These are phyloP conservation scores for Syrphus vitripennis DNA, from an alignment of 2,888 invertebrate species.

Conservation along the genomic window DNA sequence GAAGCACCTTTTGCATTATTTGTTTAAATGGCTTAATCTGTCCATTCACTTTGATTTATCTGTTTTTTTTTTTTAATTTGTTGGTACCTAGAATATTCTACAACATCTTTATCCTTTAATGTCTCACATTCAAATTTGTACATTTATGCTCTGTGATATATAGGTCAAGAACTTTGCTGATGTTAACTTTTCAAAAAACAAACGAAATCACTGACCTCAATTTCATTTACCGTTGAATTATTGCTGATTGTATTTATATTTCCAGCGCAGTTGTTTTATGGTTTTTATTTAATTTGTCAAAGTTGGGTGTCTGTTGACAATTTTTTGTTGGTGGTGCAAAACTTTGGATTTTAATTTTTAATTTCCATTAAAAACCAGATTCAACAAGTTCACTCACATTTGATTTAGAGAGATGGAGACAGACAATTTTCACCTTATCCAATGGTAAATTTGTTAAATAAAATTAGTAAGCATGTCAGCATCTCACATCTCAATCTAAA, in stretches of 20 bases:
- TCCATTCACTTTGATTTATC: conserved; percentile 23
- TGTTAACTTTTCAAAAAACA: not conserved
- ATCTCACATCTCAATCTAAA: not conserved
- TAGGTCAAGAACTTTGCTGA: conserved; percentile 7
- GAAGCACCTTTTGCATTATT: not conserved
- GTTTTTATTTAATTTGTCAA: conserved; percentile 26
- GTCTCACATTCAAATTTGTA: not conserved
- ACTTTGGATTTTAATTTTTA: not conserved
- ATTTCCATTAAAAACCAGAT: not conserved
- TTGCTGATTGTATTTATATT: not conserved
- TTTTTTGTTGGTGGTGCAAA: not conserved
- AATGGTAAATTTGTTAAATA: not conserved
- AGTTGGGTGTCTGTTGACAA: conserved; percentile 10
- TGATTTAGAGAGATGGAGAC: not conserved
- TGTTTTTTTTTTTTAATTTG: not conserved
- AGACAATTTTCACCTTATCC: not conserved
- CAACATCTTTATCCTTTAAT: not conserved
- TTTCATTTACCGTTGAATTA: not conserved
- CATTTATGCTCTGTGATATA: not conserved
- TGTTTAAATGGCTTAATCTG: not conserved
- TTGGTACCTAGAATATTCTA: not conserved
- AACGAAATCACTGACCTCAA: conserved; percentile 1
- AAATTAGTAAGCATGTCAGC: not conserved
- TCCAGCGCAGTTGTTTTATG: not conserved
- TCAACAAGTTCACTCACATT: not conserved